Conservation (phyloP, 2,113 vertebrate species). For the Cephalopholis sonnerati region DNA sequence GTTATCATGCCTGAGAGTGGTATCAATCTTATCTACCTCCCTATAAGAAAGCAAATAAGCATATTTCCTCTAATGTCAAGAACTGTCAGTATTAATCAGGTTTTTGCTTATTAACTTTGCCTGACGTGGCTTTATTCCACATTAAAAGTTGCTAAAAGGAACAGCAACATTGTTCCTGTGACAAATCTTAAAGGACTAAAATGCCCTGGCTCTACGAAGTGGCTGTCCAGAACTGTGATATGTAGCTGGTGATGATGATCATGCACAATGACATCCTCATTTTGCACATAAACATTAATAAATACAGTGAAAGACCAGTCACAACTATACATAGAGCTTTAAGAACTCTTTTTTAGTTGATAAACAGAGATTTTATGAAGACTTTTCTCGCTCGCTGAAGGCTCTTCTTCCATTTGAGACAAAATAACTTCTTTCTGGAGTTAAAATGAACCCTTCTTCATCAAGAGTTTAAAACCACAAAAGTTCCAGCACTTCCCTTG, state of each 20-base stretch:
- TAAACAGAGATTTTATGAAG: neutral
- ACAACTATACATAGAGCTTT: neutral
- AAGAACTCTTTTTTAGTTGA: neutral
- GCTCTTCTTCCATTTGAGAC: neutral
- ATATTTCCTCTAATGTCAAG: too few species aligned
- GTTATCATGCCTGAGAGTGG: too few species aligned
- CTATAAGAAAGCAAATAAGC: too few species aligned
- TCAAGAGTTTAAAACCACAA: constrained; percentile 44
- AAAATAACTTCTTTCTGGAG: constrained; percentile 23
- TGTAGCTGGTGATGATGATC: neutral
- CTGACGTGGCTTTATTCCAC: neutral
- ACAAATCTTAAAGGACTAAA: neutral
- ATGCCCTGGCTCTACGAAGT: neutral
- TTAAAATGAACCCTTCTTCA: constrained; percentile 19
- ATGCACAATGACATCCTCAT: neutral
- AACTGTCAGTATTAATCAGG: too few species aligned
- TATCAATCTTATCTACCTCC: too few species aligned
- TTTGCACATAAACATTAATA: neutral
- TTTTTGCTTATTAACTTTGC: neutral
- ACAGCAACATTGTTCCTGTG: neutral
- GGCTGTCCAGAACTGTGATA: neutral
- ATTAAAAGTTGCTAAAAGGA: neutral
- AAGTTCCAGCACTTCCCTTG: constrained; percentile 68
- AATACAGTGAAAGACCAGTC: neutral
- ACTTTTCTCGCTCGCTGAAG: neutral